Base-by-base conservation (phyloP, 2,888 invertebrate genomes). In the Drosophila demipolita region DNA sequence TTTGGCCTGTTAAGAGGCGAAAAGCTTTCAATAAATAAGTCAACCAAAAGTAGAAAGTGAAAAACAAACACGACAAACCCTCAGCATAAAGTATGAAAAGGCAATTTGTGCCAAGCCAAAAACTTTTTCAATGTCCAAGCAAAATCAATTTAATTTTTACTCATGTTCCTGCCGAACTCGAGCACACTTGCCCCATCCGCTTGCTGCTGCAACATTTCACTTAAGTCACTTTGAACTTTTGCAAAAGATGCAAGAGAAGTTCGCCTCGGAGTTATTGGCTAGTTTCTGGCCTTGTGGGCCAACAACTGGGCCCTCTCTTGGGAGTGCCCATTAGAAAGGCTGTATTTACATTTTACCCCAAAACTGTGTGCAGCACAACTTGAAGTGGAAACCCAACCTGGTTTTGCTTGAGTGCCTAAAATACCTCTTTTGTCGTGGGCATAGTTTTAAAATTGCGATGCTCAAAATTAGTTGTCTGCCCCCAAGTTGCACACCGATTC, bases 101-200 rank as follows among this genome's bases (percentile, higher is more conserved):
- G 69, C 71, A 74, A 67, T 52, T 76, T 76, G 78, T 72, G 78
- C 48, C 23, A 52, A 57, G 59, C 59, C 62, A 59, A 62, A 75
- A 57, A 80, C 75, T 87, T 82, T 67, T 55, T 55, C 63, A 64
- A 75, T 89, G 89, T 82, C 73, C 83, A 20, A 72, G 74, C 54
- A 87, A 84, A 87, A 89, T 87, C 89, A 87, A 87, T 87, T 87
- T 87, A 82, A 87, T 85, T 87, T 84, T 87, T 80, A 75, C 82
- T 76, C 84, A 75, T 87, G 82, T 76, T 80, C 75, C 70, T 52
- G 57, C 20, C 20, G 12, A 72, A 54, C 61, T 66, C 64, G 62
- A 66, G 64, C 62, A 72, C 76, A 58, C 69, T 63, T 66, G 57
- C 60, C 53, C 50, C 57, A 45, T 32, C 36, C 29, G 49, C 49